Conservation (phyloP, 2,797 vertebrate species). For the Crypturellus tataupa region DNA sequence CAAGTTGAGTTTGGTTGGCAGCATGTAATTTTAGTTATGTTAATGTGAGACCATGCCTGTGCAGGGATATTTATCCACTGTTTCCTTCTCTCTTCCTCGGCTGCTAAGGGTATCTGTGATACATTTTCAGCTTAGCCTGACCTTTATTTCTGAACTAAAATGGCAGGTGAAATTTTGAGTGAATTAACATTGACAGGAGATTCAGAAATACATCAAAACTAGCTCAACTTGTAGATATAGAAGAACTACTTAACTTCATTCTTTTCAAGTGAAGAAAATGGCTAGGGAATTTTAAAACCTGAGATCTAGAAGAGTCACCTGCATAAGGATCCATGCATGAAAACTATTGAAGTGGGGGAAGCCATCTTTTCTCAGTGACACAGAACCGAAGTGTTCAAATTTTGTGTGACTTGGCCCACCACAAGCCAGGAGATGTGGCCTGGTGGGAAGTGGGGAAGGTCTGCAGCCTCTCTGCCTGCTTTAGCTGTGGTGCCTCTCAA, state of each 20-base stretch:
- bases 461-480: background rate
- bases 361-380: conserved; percentile 16
- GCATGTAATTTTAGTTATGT: background rate
- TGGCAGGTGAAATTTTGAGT: background rate
- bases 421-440: background rate
- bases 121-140: conserved; percentile 25
- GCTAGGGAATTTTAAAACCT: conserved; percentile 32
- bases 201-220: conserved; percentile 34
- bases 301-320: background rate
- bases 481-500: background rate
- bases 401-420: background rate
- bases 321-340: background rate
- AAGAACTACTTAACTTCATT: background rate
- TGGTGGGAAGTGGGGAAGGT: background rate
- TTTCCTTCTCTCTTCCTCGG: background rate
- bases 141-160: conserved; percentile 26
- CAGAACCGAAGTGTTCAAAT: background rate
- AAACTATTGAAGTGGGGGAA: conserved; percentile 4
- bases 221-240: background rate
- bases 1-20: background rate
- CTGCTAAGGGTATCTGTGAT: background rate
- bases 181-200: conserved; percentile 23
- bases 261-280: conserved; percentile 37
- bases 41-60: background rate
- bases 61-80: background rate